Percentiles rank a stretch among this genome's conserved stretches.
phyloP scores from a whole-genome alignment of 2,797 vertebrate species.

The Silurus aristotelis region DNA sequence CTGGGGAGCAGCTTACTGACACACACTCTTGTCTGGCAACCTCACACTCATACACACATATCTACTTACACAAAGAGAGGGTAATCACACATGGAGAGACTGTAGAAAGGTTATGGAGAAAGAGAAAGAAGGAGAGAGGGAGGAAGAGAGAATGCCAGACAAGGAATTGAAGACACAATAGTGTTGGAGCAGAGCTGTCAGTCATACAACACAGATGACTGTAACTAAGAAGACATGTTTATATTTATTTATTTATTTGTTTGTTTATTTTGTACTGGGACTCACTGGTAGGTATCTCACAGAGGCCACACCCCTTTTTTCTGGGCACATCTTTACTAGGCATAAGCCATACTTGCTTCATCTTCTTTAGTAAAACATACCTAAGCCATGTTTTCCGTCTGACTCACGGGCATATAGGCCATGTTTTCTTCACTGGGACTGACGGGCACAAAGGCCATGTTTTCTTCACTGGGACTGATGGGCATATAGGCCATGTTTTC shows the following conservation, averaged over 20 bases:
- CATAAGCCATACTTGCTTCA: too few species aligned
- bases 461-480: neutral
- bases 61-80: conserved; percentile 11
- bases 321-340: too few species aligned
- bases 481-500: too few species aligned
- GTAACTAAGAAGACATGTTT: neutral
- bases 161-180: conserved; percentile 18
- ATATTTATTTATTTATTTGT: too few species aligned
- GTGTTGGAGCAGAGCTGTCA: neutral
- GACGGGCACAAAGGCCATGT: neutral
- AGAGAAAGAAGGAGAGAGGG: conserved; percentile 30
- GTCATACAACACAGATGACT: neutral
- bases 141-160: conserved; percentile 41
- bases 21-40: conserved; percentile 73
- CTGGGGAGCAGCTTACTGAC: conserved; percentile 68
- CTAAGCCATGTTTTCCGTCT: too few species aligned
- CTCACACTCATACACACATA: conserved; percentile 47
- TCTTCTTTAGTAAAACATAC: too few species aligned
- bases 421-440: neutral
- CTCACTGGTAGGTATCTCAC: too few species aligned
- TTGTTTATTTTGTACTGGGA: too few species aligned
- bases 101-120: conserved; percentile 38
- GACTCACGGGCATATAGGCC: neutral
- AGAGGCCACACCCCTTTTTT: too few species aligned
- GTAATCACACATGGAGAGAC: conserved; percentile 36